Base-by-base conservation (phyloP, 1,140 invertebrate genomes). In the Drosophila pandora region DNA sequence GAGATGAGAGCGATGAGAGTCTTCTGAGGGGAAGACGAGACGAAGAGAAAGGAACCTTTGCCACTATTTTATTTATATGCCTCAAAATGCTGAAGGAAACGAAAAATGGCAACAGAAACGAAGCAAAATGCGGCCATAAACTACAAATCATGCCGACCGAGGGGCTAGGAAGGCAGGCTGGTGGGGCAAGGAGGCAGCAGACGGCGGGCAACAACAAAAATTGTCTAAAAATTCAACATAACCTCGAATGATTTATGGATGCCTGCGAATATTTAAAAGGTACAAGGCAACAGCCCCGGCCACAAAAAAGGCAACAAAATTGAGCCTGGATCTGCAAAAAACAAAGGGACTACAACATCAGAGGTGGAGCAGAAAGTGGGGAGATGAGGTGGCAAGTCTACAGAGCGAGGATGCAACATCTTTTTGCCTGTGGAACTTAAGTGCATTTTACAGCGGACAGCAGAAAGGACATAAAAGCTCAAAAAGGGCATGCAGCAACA, bases 171-270 rank as follows among this genome's bases (percentile, higher is more conserved):
- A 21, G 13, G 21, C 10, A 22, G 8, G 34, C 3, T 22, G 21
- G 21, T 2, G 39, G 48, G 64, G 49, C 7, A 45, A 52, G 49
- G 43, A 64, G n/a, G 52, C 30, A 53, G 59, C 65, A 74, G 70
- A 72, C 54, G 71, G 62, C 56, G 58, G 56, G 50, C 50, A 61
- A 71, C 74, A 80, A 57, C 81, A 83, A 83, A 84, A 82, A 82
- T 75, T 76, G 79, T 88, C 84, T 88, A 88, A 88, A 87, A 88
- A 88, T 88, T 83, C 83, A 88, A 88, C 83, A 88, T 87, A 87
- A 87, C 83, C 83, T 87, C 83, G 75, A 87, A 87, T 88, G 83
- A 88, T 88, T 88, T 88, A 88, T 88, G 79, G 83, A 82, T 73
- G 84, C 72, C 71, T 89, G 83, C 84, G 72, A 83, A 88, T 83